Conservation (phyloP, 2,888 invertebrate species). For the Drepana falcataria region DNA sequence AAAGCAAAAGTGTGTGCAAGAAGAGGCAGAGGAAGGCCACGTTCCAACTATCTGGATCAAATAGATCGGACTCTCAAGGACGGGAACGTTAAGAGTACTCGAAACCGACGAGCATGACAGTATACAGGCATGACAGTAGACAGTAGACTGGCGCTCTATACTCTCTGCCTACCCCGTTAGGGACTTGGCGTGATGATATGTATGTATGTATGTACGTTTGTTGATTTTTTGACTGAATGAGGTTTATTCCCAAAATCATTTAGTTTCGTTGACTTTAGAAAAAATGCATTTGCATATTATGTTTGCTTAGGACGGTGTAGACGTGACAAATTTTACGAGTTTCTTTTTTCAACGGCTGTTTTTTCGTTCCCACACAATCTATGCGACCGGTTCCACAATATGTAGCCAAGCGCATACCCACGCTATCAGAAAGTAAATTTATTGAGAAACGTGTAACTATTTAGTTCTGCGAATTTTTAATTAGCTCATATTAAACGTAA, state of each 20-base stretch:
- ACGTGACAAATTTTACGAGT: conserved; percentile 11
- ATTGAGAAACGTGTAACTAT: neutral
- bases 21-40: too few relatives aligned
- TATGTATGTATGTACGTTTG: too few relatives aligned
- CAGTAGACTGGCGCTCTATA: too few relatives aligned
- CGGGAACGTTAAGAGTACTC: too few relatives aligned
- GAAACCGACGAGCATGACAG: too few relatives aligned
- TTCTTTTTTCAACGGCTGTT: neutral
- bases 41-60: too few relatives aligned
- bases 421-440: neutral
- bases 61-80: too few relatives aligned
- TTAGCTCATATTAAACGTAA: neutral
- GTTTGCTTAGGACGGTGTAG: conserved; percentile 21
- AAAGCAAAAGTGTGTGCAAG: too few relatives aligned
- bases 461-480: neutral
- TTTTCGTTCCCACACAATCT: neutral
- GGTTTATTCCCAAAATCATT: neutral
- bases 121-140: too few relatives aligned
- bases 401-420: neutral
- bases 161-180: too few relatives aligned
- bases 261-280: conserved; percentile 7
- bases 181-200: too few relatives aligned
- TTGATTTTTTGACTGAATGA: too few relatives aligned
- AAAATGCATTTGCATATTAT: conserved; percentile 14
- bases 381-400: conserved; percentile 1